phyloP scores from a whole-genome alignment of 2,888 invertebrate genomes.

The Thalpophila matura region DNA sequence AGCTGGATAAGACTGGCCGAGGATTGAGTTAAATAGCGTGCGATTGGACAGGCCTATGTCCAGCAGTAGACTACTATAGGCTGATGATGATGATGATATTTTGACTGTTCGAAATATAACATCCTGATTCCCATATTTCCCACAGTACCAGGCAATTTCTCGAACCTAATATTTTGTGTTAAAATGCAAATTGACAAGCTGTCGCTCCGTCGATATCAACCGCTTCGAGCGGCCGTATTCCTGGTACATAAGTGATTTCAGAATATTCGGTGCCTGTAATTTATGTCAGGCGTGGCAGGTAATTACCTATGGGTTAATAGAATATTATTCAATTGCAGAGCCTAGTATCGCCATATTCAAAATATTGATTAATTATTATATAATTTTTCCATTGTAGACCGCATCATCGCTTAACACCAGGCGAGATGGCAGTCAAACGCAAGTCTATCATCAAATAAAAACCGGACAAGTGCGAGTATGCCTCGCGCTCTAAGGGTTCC shows the following conservation, averaged over 20 bases:
- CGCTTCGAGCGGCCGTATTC: slow-evolving; percentile 11
- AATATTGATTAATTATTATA: too few species aligned
- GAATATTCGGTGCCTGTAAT: slow-evolving; percentile 26
- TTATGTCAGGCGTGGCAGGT: slow-evolving; percentile 34
- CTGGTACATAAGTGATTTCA: slow-evolving; percentile 23
- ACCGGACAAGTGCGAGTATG: too few species aligned
- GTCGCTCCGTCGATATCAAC: slow-evolving; percentile 21
- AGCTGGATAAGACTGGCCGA: too few species aligned
- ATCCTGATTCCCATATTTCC: slow-evolving; percentile 3
- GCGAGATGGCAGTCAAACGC: too few species aligned
- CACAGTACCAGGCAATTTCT: slow-evolving; percentile 3
- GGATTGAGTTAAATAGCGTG: too few species aligned
- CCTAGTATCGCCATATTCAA: neutral
- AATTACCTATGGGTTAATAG: slow-evolving; percentile 20
- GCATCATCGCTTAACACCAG: too few species aligned
- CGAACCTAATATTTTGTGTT: slow-evolving; percentile 22
- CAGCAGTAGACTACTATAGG: too few species aligned
- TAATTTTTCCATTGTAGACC: too few species aligned
- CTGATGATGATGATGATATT: too few species aligned
- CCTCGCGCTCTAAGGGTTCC: too few species aligned
- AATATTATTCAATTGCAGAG: neutral
- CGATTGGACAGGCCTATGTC: too few species aligned
- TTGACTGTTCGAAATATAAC: slow-evolving; percentile 26
- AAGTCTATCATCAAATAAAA: too few species aligned
- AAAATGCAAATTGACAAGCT: slow-evolving; percentile 45